These are phyloP conservation scores for Busseola fusca DNA, from an alignment of 2,888 invertebrate species.

Conservation along the genomic window DNA sequence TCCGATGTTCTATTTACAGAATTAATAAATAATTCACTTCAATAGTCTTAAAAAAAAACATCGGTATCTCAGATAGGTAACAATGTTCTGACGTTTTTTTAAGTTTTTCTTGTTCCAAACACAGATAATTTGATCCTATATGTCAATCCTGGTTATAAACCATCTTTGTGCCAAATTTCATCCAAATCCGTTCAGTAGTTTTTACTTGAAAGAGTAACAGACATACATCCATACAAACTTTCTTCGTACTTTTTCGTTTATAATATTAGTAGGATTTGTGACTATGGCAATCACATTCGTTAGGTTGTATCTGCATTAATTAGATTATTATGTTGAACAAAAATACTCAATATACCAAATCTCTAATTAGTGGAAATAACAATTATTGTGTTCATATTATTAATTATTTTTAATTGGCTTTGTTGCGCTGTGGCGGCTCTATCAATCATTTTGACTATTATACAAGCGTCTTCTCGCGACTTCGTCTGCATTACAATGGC, in stretches of 20 bases:
- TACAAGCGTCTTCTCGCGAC: background rate
- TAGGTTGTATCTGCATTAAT: slow-evolving; percentile 10
- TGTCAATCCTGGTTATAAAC: too few relatives aligned
- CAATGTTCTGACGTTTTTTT: too few relatives aligned
- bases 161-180: too few relatives aligned
- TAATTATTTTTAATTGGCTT: slow-evolving; percentile 39
- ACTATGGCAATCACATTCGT: background rate
- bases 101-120: background rate
- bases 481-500: background rate
- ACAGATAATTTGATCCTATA: background rate
- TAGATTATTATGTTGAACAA: slow-evolving; percentile 21
- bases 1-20: too few relatives aligned
- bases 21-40: too few relatives aligned
- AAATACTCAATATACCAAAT: slow-evolving; percentile 49
- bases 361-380: slow-evolving; percentile 22
- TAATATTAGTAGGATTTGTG: too few relatives aligned
- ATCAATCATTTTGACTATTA: background rate
- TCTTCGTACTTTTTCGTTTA: too few relatives aligned
- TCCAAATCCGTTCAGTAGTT: too few relatives aligned
- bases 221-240: too few relatives aligned
- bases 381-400: slow-evolving; percentile 5
- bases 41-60: background rate
- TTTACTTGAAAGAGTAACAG: too few relatives aligned
- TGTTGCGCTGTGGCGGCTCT: background rate
- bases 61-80: background rate